phyloP scores from a whole-genome alignment of 1,140 invertebrate genomes.

The Drosophila nigromelanica region DNA sequence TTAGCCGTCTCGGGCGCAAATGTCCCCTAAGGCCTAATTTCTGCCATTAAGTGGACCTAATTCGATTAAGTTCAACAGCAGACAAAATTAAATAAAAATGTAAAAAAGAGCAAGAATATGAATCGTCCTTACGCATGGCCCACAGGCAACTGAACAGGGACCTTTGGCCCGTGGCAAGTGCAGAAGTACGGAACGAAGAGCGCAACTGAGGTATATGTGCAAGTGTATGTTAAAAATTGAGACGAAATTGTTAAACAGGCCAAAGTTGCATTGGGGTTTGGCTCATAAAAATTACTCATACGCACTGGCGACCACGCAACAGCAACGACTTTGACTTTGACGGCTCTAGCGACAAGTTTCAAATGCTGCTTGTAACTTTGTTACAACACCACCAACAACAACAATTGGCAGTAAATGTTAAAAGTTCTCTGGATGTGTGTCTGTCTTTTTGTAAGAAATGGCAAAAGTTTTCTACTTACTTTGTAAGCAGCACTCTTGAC shows the following conservation, averaged over 20 bases:
- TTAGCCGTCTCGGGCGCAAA: neutral
- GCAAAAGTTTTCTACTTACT: constrained; percentile 48
- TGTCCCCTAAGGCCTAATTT: constrained; percentile 37
- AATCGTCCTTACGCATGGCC: constrained; percentile 9
- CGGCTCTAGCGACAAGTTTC: constrained; percentile 62
- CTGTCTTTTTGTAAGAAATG: constrained; percentile 44
- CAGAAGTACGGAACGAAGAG: neutral
- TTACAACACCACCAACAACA: constrained; percentile 43
- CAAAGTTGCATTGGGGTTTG: constrained; percentile 33
- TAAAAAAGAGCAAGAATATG: constrained; percentile 1
- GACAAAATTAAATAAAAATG: neutral
- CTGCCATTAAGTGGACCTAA: constrained; percentile 53
- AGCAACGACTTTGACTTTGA: constrained; percentile 40
- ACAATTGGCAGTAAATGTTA: constrained; percentile 55
- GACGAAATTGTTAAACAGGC: constrained; percentile 5
- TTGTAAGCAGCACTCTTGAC: constrained; percentile 24
- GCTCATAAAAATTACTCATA: constrained; percentile 78
- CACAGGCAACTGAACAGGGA: constrained; percentile 21
- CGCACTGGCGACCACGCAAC: constrained; percentile 48
- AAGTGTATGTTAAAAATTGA: neutral
- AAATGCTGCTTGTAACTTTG: constrained; percentile 80
- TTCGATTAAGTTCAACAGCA: constrained; percentile 50
- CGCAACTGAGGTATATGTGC: constrained; percentile 6
- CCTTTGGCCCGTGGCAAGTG: neutral
- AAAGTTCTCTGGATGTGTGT: constrained; percentile 44